Evolutionary conservation across 2,797 vertebrate species (phyloP).

Genomic region (Halcyon chelicuti): DNA sequence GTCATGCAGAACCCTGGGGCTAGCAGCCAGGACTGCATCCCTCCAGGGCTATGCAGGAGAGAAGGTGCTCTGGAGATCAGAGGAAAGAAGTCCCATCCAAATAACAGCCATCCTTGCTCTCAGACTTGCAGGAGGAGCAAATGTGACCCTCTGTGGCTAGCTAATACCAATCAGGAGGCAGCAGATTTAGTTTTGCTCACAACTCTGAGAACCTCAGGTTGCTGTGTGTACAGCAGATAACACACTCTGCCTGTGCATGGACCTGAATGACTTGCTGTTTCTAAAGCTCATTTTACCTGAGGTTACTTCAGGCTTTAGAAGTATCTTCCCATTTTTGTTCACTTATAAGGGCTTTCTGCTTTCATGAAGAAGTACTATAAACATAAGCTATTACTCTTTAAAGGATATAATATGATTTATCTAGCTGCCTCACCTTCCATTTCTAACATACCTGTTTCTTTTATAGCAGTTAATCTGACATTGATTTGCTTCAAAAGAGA

Average conservation of each 20-base stretch:
- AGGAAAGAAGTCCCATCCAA: neutral
- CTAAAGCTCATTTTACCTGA: neutral
- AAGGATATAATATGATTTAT: neutral
- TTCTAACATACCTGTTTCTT: neutral
- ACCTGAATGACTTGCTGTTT: neutral
- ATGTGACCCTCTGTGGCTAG: neutral
- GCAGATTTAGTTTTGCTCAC: neutral
- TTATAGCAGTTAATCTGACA: neutral
- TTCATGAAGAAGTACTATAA: neutral
- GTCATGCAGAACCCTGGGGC: fast-evolving
- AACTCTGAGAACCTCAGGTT: neutral
- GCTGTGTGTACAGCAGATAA: neutral
- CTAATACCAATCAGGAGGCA: fast-evolving
- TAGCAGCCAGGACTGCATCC: fast-evolving
- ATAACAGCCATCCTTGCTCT: neutral
- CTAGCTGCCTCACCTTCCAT: neutral
- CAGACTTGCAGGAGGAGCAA: neutral
- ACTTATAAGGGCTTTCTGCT: neutral
- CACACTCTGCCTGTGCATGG: neutral
- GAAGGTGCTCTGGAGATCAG: neutral
- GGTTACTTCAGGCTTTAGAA: neutral
- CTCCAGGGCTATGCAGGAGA: fast-evolving
- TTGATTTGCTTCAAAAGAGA: slow-evolving; percentile 16
- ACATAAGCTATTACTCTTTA: neutral
- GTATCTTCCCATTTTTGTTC: neutral